Evolutionary conservation across 2,888 invertebrate species (phyloP), one percentile per base, ranked within the genome.

Genomic region (Drosophila nigricruria): DNA sequence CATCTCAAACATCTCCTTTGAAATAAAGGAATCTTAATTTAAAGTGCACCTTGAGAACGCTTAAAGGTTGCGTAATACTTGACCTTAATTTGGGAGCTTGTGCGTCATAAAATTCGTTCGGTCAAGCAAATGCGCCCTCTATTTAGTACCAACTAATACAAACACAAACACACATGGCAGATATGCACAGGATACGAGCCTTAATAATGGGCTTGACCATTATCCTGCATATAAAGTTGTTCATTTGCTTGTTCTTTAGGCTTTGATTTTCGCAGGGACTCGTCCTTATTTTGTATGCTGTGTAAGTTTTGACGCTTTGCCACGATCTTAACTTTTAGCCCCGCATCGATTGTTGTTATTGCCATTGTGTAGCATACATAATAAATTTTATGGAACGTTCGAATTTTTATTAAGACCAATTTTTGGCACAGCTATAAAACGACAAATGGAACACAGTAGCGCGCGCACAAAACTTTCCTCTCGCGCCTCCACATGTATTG

Each of bases 331-430:
- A 52, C 56, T 62, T 63, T 59, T 64, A 56, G 57, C 53, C 49
- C 42, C 64, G 52, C 58, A 69, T 74, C 78, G 68, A 77, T 78
- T 78, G 70, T 73, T 73, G 49, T 72, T 71, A 73, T 68, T 64
- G 70, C 78, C 82, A 72, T 88, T 88, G 86, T 81, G 77, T 77
- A 79, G 88, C 89, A 87, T 82, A 87, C 84, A 87, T 87, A 89
- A 89, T 89, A 88, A 83, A 88, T 87, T 89, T 89, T 85, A 87
- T 89, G 88, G 89, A 87, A 89, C 88, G 86, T 88, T 89, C 83
- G 49, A 32, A 85, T 86, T 88, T 89, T 88, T 89, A 89, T 88
- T 85, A 82, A 77, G 74, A 82, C 80, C 83, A 88, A 86, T 88
- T 84, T 81, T 89, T 82, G 79, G 79, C 77, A 82, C 71, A 68